Evolutionary conservation across 2,797 vertebrate species (phyloP).

Genomic region (Telmatherina bonti): DNA sequence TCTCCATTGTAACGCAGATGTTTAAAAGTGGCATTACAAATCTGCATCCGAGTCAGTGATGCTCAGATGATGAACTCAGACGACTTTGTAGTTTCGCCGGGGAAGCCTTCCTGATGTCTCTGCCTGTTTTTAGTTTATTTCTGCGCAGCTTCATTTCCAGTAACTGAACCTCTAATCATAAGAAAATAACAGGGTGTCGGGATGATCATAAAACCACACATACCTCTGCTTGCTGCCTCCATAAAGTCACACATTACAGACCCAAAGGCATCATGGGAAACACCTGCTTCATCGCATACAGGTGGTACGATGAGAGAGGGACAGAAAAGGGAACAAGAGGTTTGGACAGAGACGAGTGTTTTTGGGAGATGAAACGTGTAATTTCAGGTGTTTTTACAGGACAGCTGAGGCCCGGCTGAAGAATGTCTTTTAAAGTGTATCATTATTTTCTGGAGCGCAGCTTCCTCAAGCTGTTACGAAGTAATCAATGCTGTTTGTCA

Average conservation of each 20-base stretch:
- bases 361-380: conserved; percentile 51
- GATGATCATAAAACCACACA: conserved; percentile 60
- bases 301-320: conserved; percentile 41
- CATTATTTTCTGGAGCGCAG: conserved; percentile 44
- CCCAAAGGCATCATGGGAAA: conserved; percentile 65
- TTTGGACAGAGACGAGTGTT: conserved; percentile 10
- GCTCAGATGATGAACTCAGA: neutral
- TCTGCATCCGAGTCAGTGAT: no score
- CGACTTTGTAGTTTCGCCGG: no score
- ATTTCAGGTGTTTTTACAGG: conserved; percentile 66
- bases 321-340: neutral
- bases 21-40: no score
- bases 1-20: no score
- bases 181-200: conserved; percentile 63
- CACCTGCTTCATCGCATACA: conserved; percentile 70
- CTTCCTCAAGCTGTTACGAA: conserved; percentile 8
- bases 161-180: conserved; percentile 64
- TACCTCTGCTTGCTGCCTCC: conserved; percentile 60
- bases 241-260: conserved; percentile 68
- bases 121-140: neutral
- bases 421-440: conserved; percentile 52
- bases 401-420: conserved; percentile 31
- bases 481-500: neutral
- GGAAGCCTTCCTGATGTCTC: no score
- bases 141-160: conserved; percentile 3